Evolutionary conservation across 2,113 vertebrate species (phyloP).

Genomic region (Ceyx margarethae): DNA sequence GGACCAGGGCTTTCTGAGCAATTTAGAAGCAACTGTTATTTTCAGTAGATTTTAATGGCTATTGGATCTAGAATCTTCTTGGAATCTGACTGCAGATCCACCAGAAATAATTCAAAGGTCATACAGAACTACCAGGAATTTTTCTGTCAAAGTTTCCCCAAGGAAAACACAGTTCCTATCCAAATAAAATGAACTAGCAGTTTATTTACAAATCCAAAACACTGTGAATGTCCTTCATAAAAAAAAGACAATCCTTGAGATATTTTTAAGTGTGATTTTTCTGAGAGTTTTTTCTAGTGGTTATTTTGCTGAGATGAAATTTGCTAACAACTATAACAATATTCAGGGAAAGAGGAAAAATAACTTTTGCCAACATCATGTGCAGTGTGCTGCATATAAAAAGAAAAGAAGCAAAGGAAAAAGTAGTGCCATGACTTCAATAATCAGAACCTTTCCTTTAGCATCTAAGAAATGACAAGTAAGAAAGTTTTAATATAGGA

Average conservation of each 20-base stretch:
- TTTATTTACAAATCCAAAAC: neutral
- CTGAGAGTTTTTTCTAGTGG: neutral
- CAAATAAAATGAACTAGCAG: neutral
- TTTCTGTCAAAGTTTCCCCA: neutral
- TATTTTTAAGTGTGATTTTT: neutral
- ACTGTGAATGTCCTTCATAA: neutral
- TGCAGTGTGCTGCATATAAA: conserved; percentile 5
- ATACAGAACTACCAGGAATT: neutral
- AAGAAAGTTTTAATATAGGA: conserved; percentile 52
- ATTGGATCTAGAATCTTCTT: neutral
- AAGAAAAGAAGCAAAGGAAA: neutral
- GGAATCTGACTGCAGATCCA: neutral
- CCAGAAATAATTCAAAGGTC: neutral
- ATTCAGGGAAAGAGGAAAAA: conserved; percentile 35
- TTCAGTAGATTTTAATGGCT: neutral
- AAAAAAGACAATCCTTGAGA: neutral
- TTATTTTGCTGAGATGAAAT: conserved; percentile 38
- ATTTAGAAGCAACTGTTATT: neutral
- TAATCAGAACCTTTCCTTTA: conserved; percentile 24
- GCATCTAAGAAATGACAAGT: conserved; percentile 59
- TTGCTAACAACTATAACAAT: conserved; percentile 16
- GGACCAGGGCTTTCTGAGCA: neutral
- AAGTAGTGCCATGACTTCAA: conserved; percentile 10
- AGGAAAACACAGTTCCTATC: neutral
- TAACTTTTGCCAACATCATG: neutral